Conservation (phyloP, 2,113 vertebrate species). For the Callionymus lyra region DNA sequence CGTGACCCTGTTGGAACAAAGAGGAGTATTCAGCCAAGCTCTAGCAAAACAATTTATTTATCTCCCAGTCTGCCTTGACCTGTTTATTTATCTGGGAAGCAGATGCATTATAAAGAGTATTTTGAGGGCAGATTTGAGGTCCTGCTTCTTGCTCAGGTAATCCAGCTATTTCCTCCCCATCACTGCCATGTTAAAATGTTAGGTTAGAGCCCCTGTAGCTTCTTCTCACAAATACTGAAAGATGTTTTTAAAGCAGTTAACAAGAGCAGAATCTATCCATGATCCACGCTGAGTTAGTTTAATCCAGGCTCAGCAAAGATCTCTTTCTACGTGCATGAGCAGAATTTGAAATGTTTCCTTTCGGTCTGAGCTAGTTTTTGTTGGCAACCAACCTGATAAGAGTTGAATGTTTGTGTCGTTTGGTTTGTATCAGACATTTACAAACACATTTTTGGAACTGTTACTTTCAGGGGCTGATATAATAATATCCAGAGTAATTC, state of each 20-base stretch:
- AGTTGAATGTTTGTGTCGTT: too few species aligned
- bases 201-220: constrained; percentile 4
- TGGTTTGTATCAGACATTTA: too few species aligned
- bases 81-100: constrained; percentile 47
- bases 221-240: constrained; percentile 11
- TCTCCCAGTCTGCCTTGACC: constrained; percentile 35
- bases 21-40: too few species aligned
- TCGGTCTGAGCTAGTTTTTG: too few species aligned
- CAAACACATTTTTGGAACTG: too few species aligned
- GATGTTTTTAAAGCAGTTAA: constrained; percentile 18
- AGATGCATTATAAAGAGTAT: constrained; percentile 47
- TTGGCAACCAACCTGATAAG: too few species aligned
- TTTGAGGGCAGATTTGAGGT: constrained; percentile 34
- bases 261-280: constrained; percentile 13
- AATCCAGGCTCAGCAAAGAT: constrained; percentile 11
- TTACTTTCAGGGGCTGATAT: too few species aligned
- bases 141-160: constrained; percentile 21
- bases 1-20: constrained; percentile 36
- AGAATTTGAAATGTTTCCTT: constrained; percentile 10
- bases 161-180: constrained; percentile 34
- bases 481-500: too few species aligned
- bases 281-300: constrained; percentile 16
- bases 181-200: constrained; percentile 22
- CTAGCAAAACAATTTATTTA: constrained; percentile 56
- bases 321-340: constrained; percentile 12